Base-by-base conservation (phyloP, 2,113 vertebrate species). In the Mormyrus iriodes region DNA sequence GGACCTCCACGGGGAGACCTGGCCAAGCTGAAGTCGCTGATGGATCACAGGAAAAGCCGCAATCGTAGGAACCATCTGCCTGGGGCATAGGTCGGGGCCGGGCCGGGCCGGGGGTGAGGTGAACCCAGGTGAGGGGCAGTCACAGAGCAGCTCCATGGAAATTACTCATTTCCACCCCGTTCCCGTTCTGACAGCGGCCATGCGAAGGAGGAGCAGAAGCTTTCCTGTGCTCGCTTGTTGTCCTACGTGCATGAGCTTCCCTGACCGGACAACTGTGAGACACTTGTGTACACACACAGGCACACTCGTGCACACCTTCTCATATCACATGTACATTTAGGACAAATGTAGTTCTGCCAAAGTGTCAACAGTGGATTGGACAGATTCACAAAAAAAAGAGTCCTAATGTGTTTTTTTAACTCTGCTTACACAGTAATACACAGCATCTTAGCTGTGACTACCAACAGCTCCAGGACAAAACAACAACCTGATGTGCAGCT, bases 11-110 rank as follows among this genome's bases (percentile, higher is more conserved):
- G 97, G 93, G 97, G 97, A 10, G 98, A 99, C 94, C 95, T 99
- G 87, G 97, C 96, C 91, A 99, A 99, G 90, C 94, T 99, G 69
- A 99, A 98, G 93, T 97, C 97, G 1, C 96, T 99, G 91, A 95
- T 99, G 92, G 98, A 97, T 82, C 97, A 96, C 90, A 96, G 97
- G 88, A 99, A 98, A 96, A 98, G 97, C 93, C 97, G 98, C 88
- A 99, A 98, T 91, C 96, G 98, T 89, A 96, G 98, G 73, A 97
- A 98, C 91, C 97, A 98, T 90, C 92, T 96, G 88, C 96, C 96
- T 3, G 96, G 95, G 53, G 96, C 95, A 53, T 99, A 97, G 96
- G 90, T 31, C 39, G 19, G 10, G 61, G 44, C 8, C 13, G 44
- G 61, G 44, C 8, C 13, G 44, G 79, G 51, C 51, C 15, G 24